These are phyloP conservation scores for Drosophila longiperda DNA, from an alignment of 2,888 invertebrate species.

Conservation along the genomic window DNA sequence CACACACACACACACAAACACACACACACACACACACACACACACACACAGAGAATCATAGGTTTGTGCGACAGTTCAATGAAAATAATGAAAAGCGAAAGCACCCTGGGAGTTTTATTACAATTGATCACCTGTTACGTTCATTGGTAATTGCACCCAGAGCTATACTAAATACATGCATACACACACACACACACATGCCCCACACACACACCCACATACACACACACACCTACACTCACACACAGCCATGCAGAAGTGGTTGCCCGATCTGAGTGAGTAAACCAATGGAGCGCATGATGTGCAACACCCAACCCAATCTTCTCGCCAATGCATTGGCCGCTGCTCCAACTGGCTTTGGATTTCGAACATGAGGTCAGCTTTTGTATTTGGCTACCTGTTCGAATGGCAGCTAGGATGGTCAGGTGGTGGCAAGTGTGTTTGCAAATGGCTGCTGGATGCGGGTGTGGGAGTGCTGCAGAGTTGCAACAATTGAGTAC, in stretches of 20 bases:
- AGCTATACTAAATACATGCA: conserved; percentile 74
- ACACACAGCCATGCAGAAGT: conserved; percentile 21
- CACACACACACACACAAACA: conserved; percentile 1
- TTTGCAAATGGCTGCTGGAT: conserved; percentile 20
- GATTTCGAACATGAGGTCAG: conserved; percentile 75
- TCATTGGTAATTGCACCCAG: conserved; percentile 81
- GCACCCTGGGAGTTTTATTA: conserved; percentile 82
- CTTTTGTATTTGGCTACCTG: conserved; percentile 58
- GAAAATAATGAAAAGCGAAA: conserved; percentile 80
- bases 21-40: conserved; percentile 2
- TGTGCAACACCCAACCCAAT: conserved; percentile 47
- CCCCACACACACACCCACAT: conserved; percentile 14
- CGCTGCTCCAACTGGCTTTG: conserved; percentile 50
- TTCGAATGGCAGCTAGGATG: conserved; percentile 4
- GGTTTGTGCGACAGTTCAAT: conserved; percentile 63
- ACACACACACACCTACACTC: conserved; percentile 39
- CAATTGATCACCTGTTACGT: conserved; percentile 84
- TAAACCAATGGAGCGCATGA: conserved; percentile 57
- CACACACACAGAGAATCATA: background rate
- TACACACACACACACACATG: conserved; percentile 26
- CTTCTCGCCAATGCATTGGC: conserved; percentile 24
- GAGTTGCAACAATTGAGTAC: conserved; percentile 35
- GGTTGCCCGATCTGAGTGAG: conserved; percentile 41
- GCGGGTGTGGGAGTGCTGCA: conserved; percentile 12
- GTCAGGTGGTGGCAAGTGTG: conserved; percentile 3